These are phyloP conservation scores for Bombus picipes DNA, from an alignment of 1,140 invertebrate species.

Conservation along the genomic window DNA sequence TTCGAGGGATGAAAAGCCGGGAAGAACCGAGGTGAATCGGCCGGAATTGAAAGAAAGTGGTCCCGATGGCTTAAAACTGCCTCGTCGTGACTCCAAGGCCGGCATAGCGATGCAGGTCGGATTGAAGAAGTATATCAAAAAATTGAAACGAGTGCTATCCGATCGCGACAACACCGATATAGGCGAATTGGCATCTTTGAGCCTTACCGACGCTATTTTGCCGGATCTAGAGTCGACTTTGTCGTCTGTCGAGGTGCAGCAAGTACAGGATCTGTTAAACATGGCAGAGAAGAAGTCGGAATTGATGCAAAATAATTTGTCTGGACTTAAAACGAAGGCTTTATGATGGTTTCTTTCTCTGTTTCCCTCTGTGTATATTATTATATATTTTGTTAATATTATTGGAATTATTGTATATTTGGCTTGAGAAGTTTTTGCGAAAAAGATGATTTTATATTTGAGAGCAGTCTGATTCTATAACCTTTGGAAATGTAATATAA, in stretches of 20 bases:
- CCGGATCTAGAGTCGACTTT: slow-evolving; percentile 50
- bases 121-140: slow-evolving; percentile 66
- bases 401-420: background rate
- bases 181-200: slow-evolving; percentile 61
- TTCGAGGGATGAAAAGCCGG: background rate
- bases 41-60: background rate
- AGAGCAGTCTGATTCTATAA: background rate
- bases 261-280: slow-evolving; percentile 58
- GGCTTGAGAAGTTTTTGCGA: background rate
- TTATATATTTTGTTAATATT: background rate
- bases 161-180: slow-evolving; percentile 40
- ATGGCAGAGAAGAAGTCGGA: slow-evolving; percentile 55
- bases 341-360: background rate
- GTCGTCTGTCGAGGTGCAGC: slow-evolving; percentile 53
- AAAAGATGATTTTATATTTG: background rate
- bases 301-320: slow-evolving; percentile 9
- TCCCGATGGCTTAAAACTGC: slow-evolving; percentile 39
- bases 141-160: slow-evolving; percentile 56
- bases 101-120: slow-evolving; percentile 61
- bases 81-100: slow-evolving; percentile 58
- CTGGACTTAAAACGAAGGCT: background rate
- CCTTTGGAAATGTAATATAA: background rate
- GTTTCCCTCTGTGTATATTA: background rate
- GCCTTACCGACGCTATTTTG: slow-evolving; percentile 64
- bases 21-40: background rate